Evolutionary conservation across 1,140 invertebrate genomes (phyloP), one percentile per base, ranked within the genome.

Genomic region (Brachionus koreanus): DNA sequence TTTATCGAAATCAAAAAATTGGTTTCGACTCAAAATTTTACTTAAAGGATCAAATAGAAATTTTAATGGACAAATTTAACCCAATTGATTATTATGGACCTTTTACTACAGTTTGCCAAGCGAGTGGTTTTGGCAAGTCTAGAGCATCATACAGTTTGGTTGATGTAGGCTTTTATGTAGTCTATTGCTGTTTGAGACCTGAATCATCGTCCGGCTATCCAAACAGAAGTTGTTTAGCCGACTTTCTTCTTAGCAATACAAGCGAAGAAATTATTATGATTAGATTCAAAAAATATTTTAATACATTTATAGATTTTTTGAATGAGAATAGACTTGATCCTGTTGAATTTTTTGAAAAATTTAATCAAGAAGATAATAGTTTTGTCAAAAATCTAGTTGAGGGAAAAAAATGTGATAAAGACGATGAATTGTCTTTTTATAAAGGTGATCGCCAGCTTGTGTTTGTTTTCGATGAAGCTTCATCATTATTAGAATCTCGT

Each of bases 41-140:
- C 49, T 16, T 57, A 23, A 57, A 57, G 7, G 16, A 57, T 57
- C 49, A 57, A 25, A 57, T 57, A 0, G 5, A 19, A 19, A 57
- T 19, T 57, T 19, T 57, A 9, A 57, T 57, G 49, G 16, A 57
- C 19, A 57, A 9, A 57, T 57, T 23, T 57, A 57, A 57, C 19
- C 49, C 49, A 57, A 19, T 57, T 57, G 49, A 57, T 1, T 65
- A n/a, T 37, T 65, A 65, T 65, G 61, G 61, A 13, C 61, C 61
- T n/a, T 65, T 65, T 65, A 33, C 61, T 35, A 65, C 61, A 65
- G 25, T 65, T 65, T 65, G 25, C n/a, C 61, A 65, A 65, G 25
- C 61, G 25, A 35, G 25, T 35, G 61, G 61, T 35, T 65, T 65
- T 65, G 61, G 61, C 9, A 65, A 65, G 33, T 35, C 61, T 35